Conservation (phyloP, 2,113 vertebrate species). For the Nannospalax galili region DNA sequence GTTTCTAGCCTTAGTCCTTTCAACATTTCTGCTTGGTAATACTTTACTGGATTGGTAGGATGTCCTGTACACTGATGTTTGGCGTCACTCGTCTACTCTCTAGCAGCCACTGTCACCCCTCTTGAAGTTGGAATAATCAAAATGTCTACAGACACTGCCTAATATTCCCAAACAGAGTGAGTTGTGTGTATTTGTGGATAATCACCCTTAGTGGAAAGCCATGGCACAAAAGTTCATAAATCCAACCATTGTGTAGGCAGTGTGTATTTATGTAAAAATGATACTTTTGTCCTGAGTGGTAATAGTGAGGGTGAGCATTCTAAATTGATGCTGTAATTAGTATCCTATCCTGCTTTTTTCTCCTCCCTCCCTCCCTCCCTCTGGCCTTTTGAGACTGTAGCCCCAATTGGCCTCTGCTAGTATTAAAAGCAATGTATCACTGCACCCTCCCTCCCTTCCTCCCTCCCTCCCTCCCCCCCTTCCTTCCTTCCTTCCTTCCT, state of each 20-base stretch:
- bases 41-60: background rate
- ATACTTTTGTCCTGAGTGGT: background rate
- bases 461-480: no score
- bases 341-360: no score
- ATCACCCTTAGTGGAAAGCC: background rate
- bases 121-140: background rate
- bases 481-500: no score
- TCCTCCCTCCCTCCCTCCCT: no score
- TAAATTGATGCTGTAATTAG: background rate
- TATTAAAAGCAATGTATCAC: no score
- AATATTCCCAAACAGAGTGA: background rate
- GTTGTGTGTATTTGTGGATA: background rate
- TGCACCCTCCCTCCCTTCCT: no score
- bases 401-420: no score
- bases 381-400: no score
- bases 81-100: background rate
- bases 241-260: background rate
- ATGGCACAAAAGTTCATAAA: constrained; percentile 8
- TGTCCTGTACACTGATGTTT: constrained; percentile 1
- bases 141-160: constrained; percentile 20
- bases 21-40: constrained; percentile 17
- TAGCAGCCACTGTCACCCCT: background rate
- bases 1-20: background rate
- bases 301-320: background rate
- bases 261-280: background rate